Evolutionary conservation across 2,797 vertebrate genomes (phyloP), one percentile per base, ranked within the genome.

Genomic region (Crenichthys baileyi): DNA sequence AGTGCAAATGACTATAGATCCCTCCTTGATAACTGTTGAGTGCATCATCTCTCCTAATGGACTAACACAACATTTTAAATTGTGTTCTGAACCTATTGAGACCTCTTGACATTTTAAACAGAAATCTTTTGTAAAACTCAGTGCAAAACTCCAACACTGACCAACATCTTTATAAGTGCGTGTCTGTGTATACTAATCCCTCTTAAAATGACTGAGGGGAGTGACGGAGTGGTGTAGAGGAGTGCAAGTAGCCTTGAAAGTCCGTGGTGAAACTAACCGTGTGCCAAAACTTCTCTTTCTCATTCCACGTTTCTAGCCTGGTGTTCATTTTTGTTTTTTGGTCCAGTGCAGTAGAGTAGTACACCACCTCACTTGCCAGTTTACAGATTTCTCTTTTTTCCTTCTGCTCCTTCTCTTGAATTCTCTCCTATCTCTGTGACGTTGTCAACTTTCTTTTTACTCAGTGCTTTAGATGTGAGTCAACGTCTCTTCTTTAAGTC

Each of bases 331-430:
- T 61, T 76, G 31, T 6, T 39, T 55, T 36, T 12, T 15, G n/a
- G 82, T 90, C 90, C 80, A 93, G 92, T 95, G 83, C 92, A 93
- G 89, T 94, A 94, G 94, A 95, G 74, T 95, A 97, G 93, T 96
- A 87, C 92, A 89, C 94, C 90, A 91, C 80, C 91, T 91, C 84
- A 83, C 88, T 81, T 84, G 75, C 85, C 88, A 93, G 90, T 95
- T 94, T 91, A 87, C 94, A 85, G 73, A 93, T 92, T 81, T 92
- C 76, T 87, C 75, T 84, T 72, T 44, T 81, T 2, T 71, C 56
- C 79, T 61, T 89, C 73, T 86, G 15, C n/a, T 76, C 53, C 55
- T 75, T 85, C 75, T 81, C 71, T 44, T 84, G 44, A 81, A 18
- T 44, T 44, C 56, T 71, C 65, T 83, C n/a, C 73, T 22, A 36